phyloP scores from a whole-genome alignment of 2,797 vertebrate genomes.

The Anniella stebbinsi region DNA sequence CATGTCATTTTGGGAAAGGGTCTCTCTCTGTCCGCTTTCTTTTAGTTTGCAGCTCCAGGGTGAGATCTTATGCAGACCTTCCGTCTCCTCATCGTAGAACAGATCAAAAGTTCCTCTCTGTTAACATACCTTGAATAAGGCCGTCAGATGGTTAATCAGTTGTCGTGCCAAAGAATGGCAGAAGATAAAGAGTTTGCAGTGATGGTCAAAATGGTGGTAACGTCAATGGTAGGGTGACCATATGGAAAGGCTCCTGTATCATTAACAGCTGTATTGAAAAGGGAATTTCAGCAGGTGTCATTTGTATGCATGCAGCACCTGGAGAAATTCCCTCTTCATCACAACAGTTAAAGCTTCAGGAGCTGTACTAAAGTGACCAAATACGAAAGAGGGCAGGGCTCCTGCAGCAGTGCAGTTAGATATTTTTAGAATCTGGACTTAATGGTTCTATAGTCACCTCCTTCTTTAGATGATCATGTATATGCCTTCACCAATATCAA shows the following conservation, averaged over 20 bases:
- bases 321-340: no score
- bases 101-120: conserved; percentile 48
- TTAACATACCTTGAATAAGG: not conserved
- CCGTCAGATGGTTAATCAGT: not conserved
- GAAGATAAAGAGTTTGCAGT: not conserved
- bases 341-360: no score
- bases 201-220: not conserved
- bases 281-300: no score
- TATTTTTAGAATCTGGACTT: not conserved
- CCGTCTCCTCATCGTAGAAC: conserved; percentile 60
- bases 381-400: no score
- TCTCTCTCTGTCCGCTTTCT: conserved; percentile 45
- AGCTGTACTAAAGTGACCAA: no score
- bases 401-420: not conserved
- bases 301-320: no score
- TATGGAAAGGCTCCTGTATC: no score
- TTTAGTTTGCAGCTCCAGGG: conserved; percentile 51
- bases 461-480: not conserved
- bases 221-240: no score
- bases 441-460: not conserved
- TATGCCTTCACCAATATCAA: not conserved
- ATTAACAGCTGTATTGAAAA: no score
- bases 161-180: not conserved
- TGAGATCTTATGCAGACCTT: conserved; percentile 43
- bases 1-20: conserved; percentile 62